Evolutionary conservation across 2,888 invertebrate genomes (phyloP), one percentile per base, ranked within the genome.

Genomic region (Auanema sp.): DNA sequence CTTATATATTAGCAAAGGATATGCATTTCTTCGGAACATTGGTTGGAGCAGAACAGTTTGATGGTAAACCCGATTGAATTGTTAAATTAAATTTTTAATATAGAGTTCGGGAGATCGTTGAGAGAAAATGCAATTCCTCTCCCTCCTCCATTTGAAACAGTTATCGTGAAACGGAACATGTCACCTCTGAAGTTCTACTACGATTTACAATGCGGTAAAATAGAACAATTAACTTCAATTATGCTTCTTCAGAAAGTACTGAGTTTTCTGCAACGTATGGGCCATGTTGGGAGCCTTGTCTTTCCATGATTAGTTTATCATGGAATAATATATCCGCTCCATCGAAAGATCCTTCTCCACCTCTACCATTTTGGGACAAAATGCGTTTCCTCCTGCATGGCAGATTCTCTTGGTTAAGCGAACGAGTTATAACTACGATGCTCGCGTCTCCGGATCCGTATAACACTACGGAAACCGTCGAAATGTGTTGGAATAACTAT

Each of bases 401-500:
- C 0, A 89, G 94, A 1, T 74, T 97, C 52, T 93, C 93, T 0
- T 90, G 93, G 85, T 90, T 91, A 75, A 91, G 92, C 18, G 89
- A 90, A 10, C 24, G 54, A 59, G 88, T 95, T 84, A 68, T 76
- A n/a, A 93, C 93, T 0, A 91, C 95, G 43, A 87, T 96, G 43
- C 87, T 98, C 66, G 96, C 95, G 3, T 96, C 96, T 0, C 87
- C 94, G 12, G 95, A 98, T 87, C 98, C 98, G 0, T 98, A 97
- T 85, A 98, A 98, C 84, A 93, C 93, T 4, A 97, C 97, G 0
- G 98, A 98, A 85, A 92, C 97, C 86, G 95, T 98, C 92, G 97
- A 98, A 85, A 88, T 96, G 70, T 92, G 92, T 0, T 98, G 97
- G 96, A 90, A 90, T 44, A 90, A 92, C 77, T 89, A 95, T 3